phyloP scores from a whole-genome alignment of 92 coral and sea anemone genomes.

The Phenganax stokvisi region DNA sequence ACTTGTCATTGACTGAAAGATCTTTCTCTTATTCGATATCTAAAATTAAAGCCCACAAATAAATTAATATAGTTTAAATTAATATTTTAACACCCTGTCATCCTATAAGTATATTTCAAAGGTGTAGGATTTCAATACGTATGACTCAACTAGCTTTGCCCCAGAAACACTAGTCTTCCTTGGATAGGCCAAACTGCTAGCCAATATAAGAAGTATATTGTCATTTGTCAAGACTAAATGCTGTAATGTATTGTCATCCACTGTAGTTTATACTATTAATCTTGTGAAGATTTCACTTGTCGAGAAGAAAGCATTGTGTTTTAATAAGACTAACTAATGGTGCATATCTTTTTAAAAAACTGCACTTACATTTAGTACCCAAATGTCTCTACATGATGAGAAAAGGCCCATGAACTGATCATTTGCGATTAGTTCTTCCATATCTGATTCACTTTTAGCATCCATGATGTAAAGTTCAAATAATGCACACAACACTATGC shows the following conservation, averaged over 20 bases:
- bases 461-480: not conserved
- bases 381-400: constrained; percentile 26
- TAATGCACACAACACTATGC: not conserved
- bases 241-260: no score
- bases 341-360: not conserved
- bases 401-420: constrained; percentile 15
- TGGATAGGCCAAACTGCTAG: no score
- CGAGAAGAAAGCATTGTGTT: no score
- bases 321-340: not conserved
- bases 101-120: no score
- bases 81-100: no score
- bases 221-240: no score
- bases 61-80: not conserved
- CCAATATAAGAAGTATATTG: no score
- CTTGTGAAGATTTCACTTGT: no score
- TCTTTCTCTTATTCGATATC: constrained; percentile 24
- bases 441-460: constrained; percentile 15
- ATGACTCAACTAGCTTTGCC: no score
- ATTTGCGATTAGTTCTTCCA: constrained; percentile 11
- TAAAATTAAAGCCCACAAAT: constrained; percentile 10
- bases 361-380: constrained; percentile 4
- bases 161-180: no score
- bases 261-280: no score
- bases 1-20: constrained; percentile 38
- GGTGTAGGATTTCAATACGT: no score